These are phyloP conservation scores for Perognathus longimembris DNA, from an alignment of 2,113 vertebrate species.

Conservation along the genomic window DNA sequence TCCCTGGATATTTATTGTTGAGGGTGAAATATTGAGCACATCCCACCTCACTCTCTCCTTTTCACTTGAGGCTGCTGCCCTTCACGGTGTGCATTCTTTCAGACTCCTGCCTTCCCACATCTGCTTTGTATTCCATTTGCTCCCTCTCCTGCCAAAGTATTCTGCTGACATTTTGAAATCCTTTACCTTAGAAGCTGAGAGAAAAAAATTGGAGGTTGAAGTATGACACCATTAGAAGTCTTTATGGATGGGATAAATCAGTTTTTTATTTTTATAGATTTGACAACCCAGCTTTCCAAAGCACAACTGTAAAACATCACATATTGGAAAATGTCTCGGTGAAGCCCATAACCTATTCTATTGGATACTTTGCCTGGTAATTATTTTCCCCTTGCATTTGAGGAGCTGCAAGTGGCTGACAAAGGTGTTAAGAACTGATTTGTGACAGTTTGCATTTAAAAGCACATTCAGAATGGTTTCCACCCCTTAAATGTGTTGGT, in stretches of 20 bases:
- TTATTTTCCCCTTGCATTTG: constrained; percentile 44
- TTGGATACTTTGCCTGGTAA: constrained; percentile 43
- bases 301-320: constrained; percentile 23
- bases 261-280: constrained; percentile 68
- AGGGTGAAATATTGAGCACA: neutral
- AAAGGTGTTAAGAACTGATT: constrained; percentile 63
- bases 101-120: neutral
- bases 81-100: neutral
- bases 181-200: constrained; percentile 24
- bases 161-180: constrained; percentile 63
- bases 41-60: neutral
- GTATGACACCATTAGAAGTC: constrained; percentile 28
- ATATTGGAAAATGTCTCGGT: constrained; percentile 53
- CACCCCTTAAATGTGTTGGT: constrained; percentile 41
- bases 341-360: constrained; percentile 5
- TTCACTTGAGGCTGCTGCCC: neutral
- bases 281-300: constrained; percentile 60
- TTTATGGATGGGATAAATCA: constrained; percentile 66
- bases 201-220: constrained; percentile 9
- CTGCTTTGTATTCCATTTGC: neutral
- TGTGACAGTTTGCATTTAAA: constrained; percentile 76
- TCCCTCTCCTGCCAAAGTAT: neutral
- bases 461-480: constrained; percentile 73
- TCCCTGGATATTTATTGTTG: neutral
- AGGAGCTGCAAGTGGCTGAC: constrained; percentile 69